Evolutionary conservation across 2,113 vertebrate genomes (phyloP).

Genomic region (Romanogobio albipinnatus): DNA sequence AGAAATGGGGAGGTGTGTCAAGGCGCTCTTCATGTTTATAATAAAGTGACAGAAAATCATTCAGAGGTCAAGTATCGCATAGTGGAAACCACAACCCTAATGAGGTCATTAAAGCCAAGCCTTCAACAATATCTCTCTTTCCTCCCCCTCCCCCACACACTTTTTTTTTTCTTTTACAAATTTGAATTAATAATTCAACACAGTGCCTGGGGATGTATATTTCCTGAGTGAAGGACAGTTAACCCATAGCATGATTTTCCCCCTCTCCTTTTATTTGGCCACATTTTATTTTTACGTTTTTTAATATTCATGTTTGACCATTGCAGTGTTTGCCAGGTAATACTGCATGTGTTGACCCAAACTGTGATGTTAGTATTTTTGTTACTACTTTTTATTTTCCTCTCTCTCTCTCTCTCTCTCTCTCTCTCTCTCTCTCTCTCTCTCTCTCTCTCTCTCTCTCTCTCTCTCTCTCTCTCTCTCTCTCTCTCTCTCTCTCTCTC

Average conservation of each 20-base stretch:
- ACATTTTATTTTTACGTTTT: conserved; percentile 34
- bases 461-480: neutral
- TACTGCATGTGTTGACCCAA: conserved; percentile 48
- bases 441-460: neutral
- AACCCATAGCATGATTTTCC: conserved; percentile 79
- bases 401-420: neutral
- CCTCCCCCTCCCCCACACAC: conserved; percentile 44
- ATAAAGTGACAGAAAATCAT: conserved; percentile 81
- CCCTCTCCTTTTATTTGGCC: conserved; percentile 25
- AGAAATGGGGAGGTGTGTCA: conserved; percentile 61
- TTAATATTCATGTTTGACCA: conserved; percentile 44
- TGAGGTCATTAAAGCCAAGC: conserved; percentile 81
- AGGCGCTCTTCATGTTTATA: conserved; percentile 75
- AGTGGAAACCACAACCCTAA: conserved; percentile 77
- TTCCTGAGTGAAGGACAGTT: conserved; percentile 84
- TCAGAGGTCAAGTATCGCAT: conserved; percentile 74
- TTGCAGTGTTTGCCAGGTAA: neutral
- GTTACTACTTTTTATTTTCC: no score
- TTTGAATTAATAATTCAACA: conserved; percentile 87
- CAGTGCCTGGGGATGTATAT: conserved; percentile 79
- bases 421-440: conserved; percentile 12
- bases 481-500: neutral
- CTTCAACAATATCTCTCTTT: conserved; percentile 78
- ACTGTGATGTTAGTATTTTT: conserved; percentile 53
- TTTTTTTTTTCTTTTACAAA: conserved; percentile 78